Conservation (phyloP, 2,888 invertebrate species). For the Brenthis daphne region DNA sequence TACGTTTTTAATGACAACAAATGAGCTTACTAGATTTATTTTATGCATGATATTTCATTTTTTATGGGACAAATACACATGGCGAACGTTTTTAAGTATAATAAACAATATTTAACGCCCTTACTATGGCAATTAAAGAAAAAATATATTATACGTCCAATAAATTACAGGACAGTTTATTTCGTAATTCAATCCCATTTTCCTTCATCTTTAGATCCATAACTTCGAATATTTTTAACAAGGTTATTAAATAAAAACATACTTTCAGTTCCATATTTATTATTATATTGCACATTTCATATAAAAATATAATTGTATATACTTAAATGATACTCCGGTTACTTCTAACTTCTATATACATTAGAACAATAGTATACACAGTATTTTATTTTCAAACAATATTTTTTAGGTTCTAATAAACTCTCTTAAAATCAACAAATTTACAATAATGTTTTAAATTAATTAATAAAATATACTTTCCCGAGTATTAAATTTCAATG, state of each 20-base stretch:
- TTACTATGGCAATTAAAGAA: too few relatives aligned
- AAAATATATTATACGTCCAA: too few relatives aligned
- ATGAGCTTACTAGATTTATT: conserved; percentile 18
- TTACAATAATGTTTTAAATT: too few relatives aligned
- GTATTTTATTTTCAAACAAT: too few relatives aligned
- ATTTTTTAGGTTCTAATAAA: conserved; percentile 4
- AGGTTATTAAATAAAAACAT: too few relatives aligned
- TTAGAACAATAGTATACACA: not conserved
- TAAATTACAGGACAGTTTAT: too few relatives aligned
- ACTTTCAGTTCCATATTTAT: not conserved
- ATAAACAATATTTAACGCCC: too few relatives aligned
- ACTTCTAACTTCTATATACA: not conserved
- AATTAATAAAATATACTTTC: too few relatives aligned
- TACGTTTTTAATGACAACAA: not conserved
- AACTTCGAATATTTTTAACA: not conserved
- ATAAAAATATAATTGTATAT: conserved; percentile 15
- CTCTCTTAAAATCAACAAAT: not conserved
- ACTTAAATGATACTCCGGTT: conserved; percentile 8
- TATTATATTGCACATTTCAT: not conserved
- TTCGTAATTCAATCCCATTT: too few relatives aligned
- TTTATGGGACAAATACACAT: not conserved
- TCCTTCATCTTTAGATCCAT: too few relatives aligned
- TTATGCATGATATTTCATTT: too few relatives aligned
- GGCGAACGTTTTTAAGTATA: not conserved
- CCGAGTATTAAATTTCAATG: too few relatives aligned